Percentiles rank a stretch among this genome's conserved stretches.
phyloP scores from a whole-genome alignment of 2,888 invertebrate species.

The Bugulina stolonifera region DNA sequence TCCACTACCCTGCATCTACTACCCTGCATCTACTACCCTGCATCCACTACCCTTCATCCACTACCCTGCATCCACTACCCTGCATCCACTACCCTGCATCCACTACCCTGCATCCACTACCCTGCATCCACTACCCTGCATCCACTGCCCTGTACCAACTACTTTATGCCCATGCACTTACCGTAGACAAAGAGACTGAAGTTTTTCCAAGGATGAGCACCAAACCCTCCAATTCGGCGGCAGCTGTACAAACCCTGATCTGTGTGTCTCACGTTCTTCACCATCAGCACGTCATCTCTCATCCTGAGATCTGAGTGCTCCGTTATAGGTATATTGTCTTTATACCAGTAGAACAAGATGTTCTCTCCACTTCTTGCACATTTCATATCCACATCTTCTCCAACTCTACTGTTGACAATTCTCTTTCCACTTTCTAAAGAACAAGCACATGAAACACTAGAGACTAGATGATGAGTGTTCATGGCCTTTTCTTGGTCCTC shows the following conservation, averaged over 20 bases:
- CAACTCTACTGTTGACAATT: neutral
- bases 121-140: too few species aligned
- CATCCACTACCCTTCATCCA: too few species aligned
- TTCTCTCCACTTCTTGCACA: neutral
- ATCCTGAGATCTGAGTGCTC: neutral
- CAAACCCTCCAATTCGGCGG: neutral
- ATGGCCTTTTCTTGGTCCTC: too few species aligned
- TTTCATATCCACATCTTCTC: neutral
- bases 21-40: too few species aligned
- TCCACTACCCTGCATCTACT: too few species aligned
- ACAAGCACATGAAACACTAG: too few species aligned
- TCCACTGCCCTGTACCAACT: too few species aligned
- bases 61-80: too few species aligned
- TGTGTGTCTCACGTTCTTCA: neutral
- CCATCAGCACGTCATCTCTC: neutral
- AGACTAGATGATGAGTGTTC: too few species aligned
- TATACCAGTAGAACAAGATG: neutral
- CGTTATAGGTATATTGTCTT: neutral
- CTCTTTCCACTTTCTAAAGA: neutral
- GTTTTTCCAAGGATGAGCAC: slow-evolving; percentile 3
- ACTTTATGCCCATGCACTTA: too few species aligned
- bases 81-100: too few species aligned
- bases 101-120: too few species aligned
- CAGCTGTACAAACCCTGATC: slow-evolving; percentile 10
- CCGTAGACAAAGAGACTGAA: slow-evolving; percentile 4